Evolutionary conservation across 2,888 invertebrate species (phyloP).

Genomic region (Protula sp.): DNA sequence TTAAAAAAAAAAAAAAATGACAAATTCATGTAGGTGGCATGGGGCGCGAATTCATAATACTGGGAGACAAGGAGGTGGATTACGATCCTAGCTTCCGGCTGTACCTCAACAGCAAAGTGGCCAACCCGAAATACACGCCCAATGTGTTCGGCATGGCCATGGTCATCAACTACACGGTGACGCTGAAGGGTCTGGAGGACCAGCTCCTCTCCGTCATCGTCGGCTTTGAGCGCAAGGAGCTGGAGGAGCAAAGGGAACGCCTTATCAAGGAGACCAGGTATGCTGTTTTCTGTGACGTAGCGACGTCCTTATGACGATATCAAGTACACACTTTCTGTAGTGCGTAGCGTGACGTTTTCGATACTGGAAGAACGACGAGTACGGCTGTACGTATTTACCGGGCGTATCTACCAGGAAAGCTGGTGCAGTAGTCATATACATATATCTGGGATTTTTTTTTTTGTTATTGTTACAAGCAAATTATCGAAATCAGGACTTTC

Average conservation of each 20-base stretch:
- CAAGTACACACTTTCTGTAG: too few species aligned
- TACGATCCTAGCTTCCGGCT: slow-evolving; percentile 81
- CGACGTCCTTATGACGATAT: too few species aligned
- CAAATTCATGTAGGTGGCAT: slow-evolving; percentile 63
- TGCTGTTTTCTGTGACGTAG: not conserved
- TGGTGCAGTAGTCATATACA: too few species aligned
- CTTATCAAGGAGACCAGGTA: slow-evolving; percentile 73
- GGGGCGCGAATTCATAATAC: slow-evolving; percentile 74
- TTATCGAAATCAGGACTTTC: not conserved
- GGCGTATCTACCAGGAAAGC: too few species aligned
- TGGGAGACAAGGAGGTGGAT: slow-evolving; percentile 85
- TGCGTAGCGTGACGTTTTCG: too few species aligned
- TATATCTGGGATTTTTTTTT: too few species aligned
- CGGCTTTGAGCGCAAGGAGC: slow-evolving; percentile 75
- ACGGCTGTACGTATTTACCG: too few species aligned
- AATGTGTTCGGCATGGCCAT: slow-evolving; percentile 79
- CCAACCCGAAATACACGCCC: slow-evolving; percentile 82
- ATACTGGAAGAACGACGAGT: too few species aligned
- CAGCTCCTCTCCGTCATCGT: slow-evolving; percentile 86
- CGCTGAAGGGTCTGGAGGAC: slow-evolving; percentile 81
- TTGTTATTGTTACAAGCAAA: not conserved
- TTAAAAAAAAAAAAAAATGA: too few species aligned
- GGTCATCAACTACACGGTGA: slow-evolving; percentile 88
- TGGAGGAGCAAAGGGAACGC: slow-evolving; percentile 79
- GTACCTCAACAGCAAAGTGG: slow-evolving; percentile 82